Evolutionary conservation across 2,113 vertebrate genomes (phyloP).

Genomic region (Microtus montanus): DNA sequence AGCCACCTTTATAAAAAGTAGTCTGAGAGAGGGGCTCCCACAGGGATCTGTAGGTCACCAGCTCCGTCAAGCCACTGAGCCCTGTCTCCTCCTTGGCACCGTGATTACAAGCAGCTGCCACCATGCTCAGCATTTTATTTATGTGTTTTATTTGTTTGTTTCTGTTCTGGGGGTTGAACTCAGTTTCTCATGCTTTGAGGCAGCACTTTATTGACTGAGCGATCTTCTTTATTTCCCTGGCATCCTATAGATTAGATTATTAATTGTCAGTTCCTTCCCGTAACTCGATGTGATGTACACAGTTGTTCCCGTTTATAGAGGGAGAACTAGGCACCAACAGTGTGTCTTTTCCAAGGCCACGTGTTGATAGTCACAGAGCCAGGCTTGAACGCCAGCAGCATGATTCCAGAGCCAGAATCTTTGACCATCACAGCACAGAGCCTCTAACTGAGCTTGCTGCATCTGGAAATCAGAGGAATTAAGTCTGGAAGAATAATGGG

Average conservation of each 20-base stretch:
- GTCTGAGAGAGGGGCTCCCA: neutral
- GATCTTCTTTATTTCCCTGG: neutral
- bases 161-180: neutral
- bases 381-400: neutral
- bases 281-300: neutral
- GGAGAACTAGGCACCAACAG: neutral
- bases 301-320: neutral
- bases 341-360: neutral
- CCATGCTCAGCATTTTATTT: neutral
- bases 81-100: neutral
- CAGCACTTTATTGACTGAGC: neutral
- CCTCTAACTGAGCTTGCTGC: neutral
- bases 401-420: neutral
- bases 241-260: neutral
- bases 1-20: neutral
- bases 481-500: neutral
- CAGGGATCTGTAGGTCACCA: too few relatives aligned
- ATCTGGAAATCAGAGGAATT: neutral
- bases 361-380: neutral
- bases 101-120: neutral
- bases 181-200: neutral
- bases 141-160: neutral
- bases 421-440: neutral
- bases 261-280: constrained; percentile 17
- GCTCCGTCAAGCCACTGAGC: neutral